These are phyloP conservation scores for Mola mola DNA, from an alignment of 2,113 vertebrate species.

Conservation along the genomic window DNA sequence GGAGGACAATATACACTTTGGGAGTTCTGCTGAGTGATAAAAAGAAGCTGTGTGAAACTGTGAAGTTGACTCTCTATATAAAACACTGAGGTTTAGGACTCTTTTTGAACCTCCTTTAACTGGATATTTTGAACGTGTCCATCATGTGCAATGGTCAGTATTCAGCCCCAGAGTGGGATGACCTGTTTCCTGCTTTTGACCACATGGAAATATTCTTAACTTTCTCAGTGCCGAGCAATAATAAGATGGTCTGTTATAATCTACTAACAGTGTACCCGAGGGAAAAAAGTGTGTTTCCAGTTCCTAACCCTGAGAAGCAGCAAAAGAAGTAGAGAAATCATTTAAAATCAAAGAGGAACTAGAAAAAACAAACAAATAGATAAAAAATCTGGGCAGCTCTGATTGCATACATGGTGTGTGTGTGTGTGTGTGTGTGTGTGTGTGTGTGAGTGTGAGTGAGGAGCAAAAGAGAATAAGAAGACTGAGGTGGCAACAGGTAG, in stretches of 20 bases:
- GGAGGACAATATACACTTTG: conserved; percentile 64
- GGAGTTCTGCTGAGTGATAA: conserved; percentile 61
- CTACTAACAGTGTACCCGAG: conserved; percentile 1
- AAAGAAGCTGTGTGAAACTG: conserved; percentile 33
- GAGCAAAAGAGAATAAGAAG: conserved; percentile 21
- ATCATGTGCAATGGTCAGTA: neutral
- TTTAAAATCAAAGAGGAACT: too few relatives aligned
- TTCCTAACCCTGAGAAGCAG: neutral
- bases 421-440: conserved; percentile 14
- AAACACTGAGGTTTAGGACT: neutral
- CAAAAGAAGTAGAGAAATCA: neutral
- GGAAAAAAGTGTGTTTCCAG: neutral
- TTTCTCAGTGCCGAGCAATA: conserved; percentile 45
- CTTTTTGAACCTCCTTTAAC: neutral
- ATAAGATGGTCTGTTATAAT: conserved; percentile 27
- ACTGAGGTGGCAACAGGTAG: conserved; percentile 62
- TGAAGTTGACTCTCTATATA: conserved; percentile 12
- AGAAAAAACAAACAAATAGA: neutral
- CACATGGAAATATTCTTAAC: conserved; percentile 39
- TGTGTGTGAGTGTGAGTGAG: conserved; percentile 10
- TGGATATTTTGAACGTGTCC: conserved; percentile 9
- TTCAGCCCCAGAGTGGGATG: conserved; percentile 2
- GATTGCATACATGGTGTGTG: neutral
- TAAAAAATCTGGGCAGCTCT: too few relatives aligned
- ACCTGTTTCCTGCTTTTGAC: conserved; percentile 55